Evolutionary conservation across 1,140 invertebrate species (phyloP), one percentile per base, ranked within the genome.

Genomic region (Oscheius sp.): DNA sequence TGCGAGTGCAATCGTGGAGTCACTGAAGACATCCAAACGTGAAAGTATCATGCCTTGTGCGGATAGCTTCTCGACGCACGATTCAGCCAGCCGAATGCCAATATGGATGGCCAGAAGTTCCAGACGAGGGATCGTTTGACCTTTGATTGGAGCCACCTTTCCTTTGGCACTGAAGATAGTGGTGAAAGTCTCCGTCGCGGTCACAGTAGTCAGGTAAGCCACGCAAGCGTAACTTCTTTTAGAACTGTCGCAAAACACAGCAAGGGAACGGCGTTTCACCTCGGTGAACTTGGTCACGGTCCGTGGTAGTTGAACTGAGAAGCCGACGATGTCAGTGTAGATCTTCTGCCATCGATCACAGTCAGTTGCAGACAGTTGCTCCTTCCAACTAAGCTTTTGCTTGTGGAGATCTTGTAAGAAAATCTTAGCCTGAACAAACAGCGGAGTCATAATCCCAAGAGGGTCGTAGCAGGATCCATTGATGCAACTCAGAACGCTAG

Each of bases 401-500:
- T 58, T 75, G 61, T 63, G 68, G 2, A 68, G 26, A 1, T 68
- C 4, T 26, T 76, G 74, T 0, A 76, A 28, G 23, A 75, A 58
- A 10, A 3, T 7, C 26, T 76, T 76, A 2, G 29, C n/a, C 3
- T 20, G 3, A 3, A 76, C 29, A 15, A 18, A n/a, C 20, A 75
- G 1, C 15, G 74, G 74, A 15, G 55, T 36, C 2, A 42, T 20
- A 10, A 75, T 32, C 13, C 74, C 74, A 26, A 76, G 26, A n/a
- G 74, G 74, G 32, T 76, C 74, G 31, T 35, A 68, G 4, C 13
- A 7, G 35, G 32, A 23, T 3, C 26, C 66, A 3, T 34, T 1
- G 1, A 34, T 3, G 10, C 31, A 45, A 13, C 29, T 15, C 2
- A 52, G 7, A 29, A 31, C 28, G 55, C 72, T 23, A 28, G 65